Evolutionary conservation across 2,888 invertebrate genomes (phyloP).

Genomic region (Pheosia gnoma): DNA sequence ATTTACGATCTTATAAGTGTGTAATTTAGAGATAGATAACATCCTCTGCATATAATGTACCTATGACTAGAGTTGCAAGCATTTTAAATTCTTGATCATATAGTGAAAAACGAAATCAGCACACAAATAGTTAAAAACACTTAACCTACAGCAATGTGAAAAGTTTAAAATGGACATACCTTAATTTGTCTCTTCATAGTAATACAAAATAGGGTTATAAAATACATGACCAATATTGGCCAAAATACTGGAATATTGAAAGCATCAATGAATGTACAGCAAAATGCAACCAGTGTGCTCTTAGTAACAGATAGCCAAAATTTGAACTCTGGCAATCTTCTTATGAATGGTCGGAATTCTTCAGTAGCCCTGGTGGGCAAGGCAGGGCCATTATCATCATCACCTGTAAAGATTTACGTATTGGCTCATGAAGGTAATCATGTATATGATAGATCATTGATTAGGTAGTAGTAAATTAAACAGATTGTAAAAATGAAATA

Average conservation of each 20-base stretch:
- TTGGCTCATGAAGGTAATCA: background rate
- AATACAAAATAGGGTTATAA: constrained; percentile 98
- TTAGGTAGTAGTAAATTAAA: no score
- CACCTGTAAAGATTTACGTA: constrained; percentile 54
- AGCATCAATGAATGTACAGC: constrained; percentile 98
- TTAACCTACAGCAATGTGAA: no score
- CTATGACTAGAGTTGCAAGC: no score
- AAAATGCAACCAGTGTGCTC: constrained; percentile 94
- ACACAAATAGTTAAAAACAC: no score
- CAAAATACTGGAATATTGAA: constrained; percentile 99
- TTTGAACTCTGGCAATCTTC: constrained; percentile 98
- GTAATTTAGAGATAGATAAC: no score
- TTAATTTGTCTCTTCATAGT: constrained; percentile 99
- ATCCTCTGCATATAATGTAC: no score
- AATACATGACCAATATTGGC: constrained; percentile 99
- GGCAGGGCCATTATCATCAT: constrained; percentile 94
- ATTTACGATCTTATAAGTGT: no score
- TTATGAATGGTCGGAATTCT: constrained; percentile 99
- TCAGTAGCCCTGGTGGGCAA: constrained; percentile 97
- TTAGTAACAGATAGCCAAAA: constrained; percentile 99
- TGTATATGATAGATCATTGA: no score
- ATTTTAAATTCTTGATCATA: no score
- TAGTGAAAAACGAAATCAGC: no score
- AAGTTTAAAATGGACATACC: constrained; percentile 82
- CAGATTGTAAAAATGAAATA: background rate